Evolutionary conservation across 2,888 invertebrate species (phyloP).

Genomic region (Anthophora plumipes): DNA sequence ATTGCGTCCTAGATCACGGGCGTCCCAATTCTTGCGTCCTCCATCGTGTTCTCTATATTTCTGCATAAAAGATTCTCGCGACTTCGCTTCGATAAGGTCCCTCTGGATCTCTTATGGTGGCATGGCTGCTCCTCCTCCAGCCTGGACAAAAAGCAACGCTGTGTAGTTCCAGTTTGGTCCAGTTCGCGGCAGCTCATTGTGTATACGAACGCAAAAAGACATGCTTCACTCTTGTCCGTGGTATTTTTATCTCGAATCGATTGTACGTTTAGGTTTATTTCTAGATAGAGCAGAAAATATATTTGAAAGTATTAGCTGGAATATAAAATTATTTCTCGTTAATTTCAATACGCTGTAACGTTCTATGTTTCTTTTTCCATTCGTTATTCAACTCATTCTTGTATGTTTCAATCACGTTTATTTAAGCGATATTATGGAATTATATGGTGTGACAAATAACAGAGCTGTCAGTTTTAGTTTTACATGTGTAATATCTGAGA

Average conservation of each 20-base stretch:
- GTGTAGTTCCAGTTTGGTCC: constrained; percentile 29
- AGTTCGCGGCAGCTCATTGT: neutral
- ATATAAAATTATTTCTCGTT: neutral
- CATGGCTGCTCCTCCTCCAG: neutral
- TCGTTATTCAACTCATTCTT: neutral
- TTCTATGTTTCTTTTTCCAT: neutral
- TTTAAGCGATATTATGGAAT: too few relatives aligned
- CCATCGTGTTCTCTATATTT: constrained; percentile 45
- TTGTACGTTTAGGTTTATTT: constrained; percentile 3
- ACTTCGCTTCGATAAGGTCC: neutral
- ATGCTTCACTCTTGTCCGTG: neutral
- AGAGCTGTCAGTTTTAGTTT: too few relatives aligned
- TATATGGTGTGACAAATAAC: too few relatives aligned
- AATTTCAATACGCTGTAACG: neutral
- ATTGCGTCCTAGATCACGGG: constrained; percentile 62
- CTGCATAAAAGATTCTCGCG: constrained; percentile 44
- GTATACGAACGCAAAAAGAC: neutral
- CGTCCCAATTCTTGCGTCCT: constrained; percentile 57
- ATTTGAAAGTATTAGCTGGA: neutral
- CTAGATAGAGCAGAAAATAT: neutral
- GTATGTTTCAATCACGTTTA: neutral
- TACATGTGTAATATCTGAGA: neutral
- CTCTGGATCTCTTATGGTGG: neutral
- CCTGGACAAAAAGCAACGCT: constrained; percentile 4
- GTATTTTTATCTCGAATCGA: constrained; percentile 19